Base-by-base conservation (phyloP, 2,888 invertebrate genomes). In the Orthosia cruda region DNA sequence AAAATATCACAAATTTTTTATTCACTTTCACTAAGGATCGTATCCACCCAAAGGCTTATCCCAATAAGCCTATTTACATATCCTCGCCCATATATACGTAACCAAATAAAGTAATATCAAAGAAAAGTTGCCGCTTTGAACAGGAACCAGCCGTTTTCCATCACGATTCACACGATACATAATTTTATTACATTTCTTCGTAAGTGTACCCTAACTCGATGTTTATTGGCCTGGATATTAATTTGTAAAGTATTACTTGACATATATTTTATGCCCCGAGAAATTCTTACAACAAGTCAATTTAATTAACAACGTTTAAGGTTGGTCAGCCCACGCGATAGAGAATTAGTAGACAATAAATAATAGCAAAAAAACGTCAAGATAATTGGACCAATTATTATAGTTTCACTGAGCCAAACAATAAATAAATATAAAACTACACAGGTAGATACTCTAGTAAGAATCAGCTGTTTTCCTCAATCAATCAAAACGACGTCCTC, bases 51-150 rank as follows among this genome's bases (percentile, higher is more conserved):
- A 85, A 77, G 88, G 88, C 87, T 91, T 87, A 91, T 88, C 89
- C 81, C 86, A 90, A 88, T 92, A 91, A 92, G 90, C 91, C 88
- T 86, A 85, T 89, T 89, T 88, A 89, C 88, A 87, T 90, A 89
- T 88, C 89, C 85, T 84, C 89, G 78, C 88, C 88, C 89, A 86
- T 88, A 89, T 89, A 89, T 89, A 86, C 84, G 85, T 88, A 91
- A 90, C 91, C 88, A 91, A 92, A 93, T 93, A 92, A 93, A 92
- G 90, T 91, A 92, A 93, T 93, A 93, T 93, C 92, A 93, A 93
- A 94, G 92, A 89, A 90, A 92, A 91, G 89, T 91, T 90, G 84
- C 88, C 88, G 88, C 89, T 89, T 90, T 89, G 87, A 89, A 83
- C 87, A 80, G 85, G 81, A 84, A 87, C 83, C 88, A 80, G 68